phyloP scores from a whole-genome alignment of 2,113 vertebrate genomes.

The Dromiciops gliroides region DNA sequence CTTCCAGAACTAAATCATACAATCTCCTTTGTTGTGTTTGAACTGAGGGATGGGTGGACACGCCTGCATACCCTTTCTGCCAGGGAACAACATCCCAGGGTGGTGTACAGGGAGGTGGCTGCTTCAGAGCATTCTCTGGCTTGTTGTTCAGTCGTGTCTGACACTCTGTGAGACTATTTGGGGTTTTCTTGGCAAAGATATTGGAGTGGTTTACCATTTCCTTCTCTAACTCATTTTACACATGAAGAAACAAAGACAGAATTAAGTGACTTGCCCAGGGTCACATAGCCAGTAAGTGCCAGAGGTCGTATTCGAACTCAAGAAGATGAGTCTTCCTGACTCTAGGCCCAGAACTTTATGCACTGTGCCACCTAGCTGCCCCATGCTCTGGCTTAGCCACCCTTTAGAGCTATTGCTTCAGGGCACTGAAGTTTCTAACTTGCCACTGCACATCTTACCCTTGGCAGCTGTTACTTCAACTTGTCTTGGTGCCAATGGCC shows the following conservation, averaged over 20 bases:
- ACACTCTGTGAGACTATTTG: not conserved
- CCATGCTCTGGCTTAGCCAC: not conserved
- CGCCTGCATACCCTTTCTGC: not conserved
- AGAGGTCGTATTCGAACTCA: not conserved
- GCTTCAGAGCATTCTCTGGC: not conserved
- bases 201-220: not conserved
- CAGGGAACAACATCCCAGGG: not conserved
- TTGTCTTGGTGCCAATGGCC: not conserved
- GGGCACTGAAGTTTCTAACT: slow-evolving; percentile 37
- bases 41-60: not conserved
- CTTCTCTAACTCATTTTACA: not conserved
- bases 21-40: not conserved
- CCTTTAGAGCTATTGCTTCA: slow-evolving; percentile 17
- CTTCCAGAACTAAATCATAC: not conserved
- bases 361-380: not conserved
- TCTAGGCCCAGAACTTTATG: not conserved
- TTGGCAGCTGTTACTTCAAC: not conserved
- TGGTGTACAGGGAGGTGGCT: not conserved
- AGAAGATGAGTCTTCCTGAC: not conserved
- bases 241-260: not conserved
- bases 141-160: not conserved
- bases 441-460: slow-evolving; percentile 10
- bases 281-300: not conserved
- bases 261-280: not conserved
- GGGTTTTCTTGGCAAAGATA: not conserved